These are phyloP conservation scores for Bufo gargarizans DNA, from an alignment of 2,113 vertebrate genomes.

Conservation along the genomic window DNA sequence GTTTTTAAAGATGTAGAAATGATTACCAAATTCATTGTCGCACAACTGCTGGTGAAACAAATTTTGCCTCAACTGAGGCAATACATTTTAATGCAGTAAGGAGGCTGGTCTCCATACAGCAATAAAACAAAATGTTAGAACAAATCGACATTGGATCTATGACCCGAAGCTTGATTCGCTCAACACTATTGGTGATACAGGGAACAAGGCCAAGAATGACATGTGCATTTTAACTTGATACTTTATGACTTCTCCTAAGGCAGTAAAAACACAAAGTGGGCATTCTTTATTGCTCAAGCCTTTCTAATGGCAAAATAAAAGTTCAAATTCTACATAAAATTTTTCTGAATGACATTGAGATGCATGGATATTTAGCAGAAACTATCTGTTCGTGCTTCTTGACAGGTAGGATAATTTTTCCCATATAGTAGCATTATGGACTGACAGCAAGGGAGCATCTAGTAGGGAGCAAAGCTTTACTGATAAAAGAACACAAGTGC, in stretches of 20 bases:
- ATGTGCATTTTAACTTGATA: conserved; percentile 58
- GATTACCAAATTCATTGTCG: too few species aligned
- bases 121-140: too few species aligned
- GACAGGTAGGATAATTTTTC: conserved; percentile 16
- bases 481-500: conserved; percentile 10
- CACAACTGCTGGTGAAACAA: too few species aligned
- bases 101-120: too few species aligned
- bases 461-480: neutral
- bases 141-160: too few species aligned
- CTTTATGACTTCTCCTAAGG: conserved; percentile 58
- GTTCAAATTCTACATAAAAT: conserved; percentile 10
- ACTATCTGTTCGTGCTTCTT: conserved; percentile 36
- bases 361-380: conserved; percentile 56
- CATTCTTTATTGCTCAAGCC: conserved; percentile 67
- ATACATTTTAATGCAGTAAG: too few species aligned
- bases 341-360: conserved; percentile 54
- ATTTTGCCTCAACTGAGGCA: too few species aligned
- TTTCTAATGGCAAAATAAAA: conserved; percentile 51
- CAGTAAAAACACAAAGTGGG: conserved; percentile 61
- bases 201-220: conserved; percentile 63
- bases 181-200: conserved; percentile 1
- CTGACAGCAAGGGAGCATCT: conserved; percentile 38
- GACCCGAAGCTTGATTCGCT: too few species aligned
- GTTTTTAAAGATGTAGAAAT: too few species aligned
- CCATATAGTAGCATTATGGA: conserved; percentile 40